A percentile compares a stretch with the other conserved stretches of the same genome.
Conservation (phyloP, 2,888 invertebrate genomes). For the Drosophila mimetica region DNA sequence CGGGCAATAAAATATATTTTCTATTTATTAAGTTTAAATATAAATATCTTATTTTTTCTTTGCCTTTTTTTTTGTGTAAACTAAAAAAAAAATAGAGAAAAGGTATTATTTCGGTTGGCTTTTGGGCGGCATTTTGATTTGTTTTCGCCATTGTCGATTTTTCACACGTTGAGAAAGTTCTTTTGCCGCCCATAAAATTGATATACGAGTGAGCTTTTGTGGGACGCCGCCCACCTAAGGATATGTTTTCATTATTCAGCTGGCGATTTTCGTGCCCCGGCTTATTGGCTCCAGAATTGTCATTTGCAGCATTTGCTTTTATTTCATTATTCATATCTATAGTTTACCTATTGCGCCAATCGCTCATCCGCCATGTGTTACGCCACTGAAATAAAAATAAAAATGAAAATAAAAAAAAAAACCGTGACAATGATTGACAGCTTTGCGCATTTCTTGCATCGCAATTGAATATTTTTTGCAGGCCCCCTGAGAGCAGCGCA, state of each 20-base stretch:
- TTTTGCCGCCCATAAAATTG: slow-evolving; percentile 23
- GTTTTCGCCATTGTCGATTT: slow-evolving; percentile 25
- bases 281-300: slow-evolving; percentile 5
- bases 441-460: slow-evolving; percentile 26
- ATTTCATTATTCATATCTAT: slow-evolving; percentile 27
- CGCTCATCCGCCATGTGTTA: slow-evolving; percentile 31
- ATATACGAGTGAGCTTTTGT: slow-evolving; percentile 18
- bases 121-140: slow-evolving; percentile 14
- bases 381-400: slow-evolving; percentile 10
- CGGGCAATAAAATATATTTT: too few relatives aligned
- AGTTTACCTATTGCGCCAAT: slow-evolving; percentile 15
- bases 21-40: too few relatives aligned
- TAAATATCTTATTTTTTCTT: too few relatives aligned
- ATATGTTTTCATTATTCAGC: slow-evolving; percentile 13
- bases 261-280: not conserved
- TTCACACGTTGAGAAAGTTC: slow-evolving; percentile 17
- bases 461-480: slow-evolving; percentile 42
- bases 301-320: slow-evolving; percentile 26
- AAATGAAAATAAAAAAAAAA: slow-evolving; percentile 13
- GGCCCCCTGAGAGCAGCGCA: not conserved
- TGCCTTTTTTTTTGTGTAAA: too few relatives aligned
- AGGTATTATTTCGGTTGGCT: slow-evolving; percentile 32
- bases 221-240: not conserved
- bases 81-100: slow-evolving; percentile 7
- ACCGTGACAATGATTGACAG: slow-evolving; percentile 43